phyloP scores from a whole-genome alignment of 92 coral and sea anemone genomes.

The Palythoa grandis region DNA sequence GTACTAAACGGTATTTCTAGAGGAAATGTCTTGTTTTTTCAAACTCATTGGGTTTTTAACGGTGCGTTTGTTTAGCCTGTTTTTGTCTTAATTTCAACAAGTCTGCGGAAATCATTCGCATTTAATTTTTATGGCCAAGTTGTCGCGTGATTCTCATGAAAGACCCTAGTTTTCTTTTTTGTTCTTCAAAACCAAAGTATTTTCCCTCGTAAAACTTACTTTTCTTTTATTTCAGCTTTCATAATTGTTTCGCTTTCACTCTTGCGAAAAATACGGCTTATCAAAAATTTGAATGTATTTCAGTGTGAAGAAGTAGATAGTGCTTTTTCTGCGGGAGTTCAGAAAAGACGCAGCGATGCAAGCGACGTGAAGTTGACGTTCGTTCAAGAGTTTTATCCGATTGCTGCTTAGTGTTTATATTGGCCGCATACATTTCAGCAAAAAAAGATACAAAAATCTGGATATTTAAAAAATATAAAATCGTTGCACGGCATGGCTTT shows the following conservation, averaged over 20 bases:
- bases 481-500: constrained; percentile 9
- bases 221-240: background rate
- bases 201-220: background rate
- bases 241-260: constrained; percentile 24
- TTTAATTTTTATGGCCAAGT: constrained; percentile 3
- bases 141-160: constrained; percentile 33
- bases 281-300: constrained; percentile 20
- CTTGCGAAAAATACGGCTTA: constrained; percentile 41
- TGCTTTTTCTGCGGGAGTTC: constrained; percentile 18
- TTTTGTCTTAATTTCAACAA: constrained; percentile 6
- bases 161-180: background rate
- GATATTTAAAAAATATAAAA: background rate
- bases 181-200: background rate
- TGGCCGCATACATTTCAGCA: background rate
- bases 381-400: background rate
- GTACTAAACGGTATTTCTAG: background rate
- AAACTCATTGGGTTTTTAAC: constrained; percentile 9
- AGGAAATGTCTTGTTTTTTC: constrained; percentile 6
- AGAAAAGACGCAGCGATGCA: constrained; percentile 16
- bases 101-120: constrained; percentile 42
- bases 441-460: background rate
- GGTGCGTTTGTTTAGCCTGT: constrained; percentile 3
- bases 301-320: background rate
- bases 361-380: too few relatives aligned
- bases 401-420: too few relatives aligned